Conservation (phyloP, 2,888 invertebrate species). For the Stenolophus ochropezus region DNA sequence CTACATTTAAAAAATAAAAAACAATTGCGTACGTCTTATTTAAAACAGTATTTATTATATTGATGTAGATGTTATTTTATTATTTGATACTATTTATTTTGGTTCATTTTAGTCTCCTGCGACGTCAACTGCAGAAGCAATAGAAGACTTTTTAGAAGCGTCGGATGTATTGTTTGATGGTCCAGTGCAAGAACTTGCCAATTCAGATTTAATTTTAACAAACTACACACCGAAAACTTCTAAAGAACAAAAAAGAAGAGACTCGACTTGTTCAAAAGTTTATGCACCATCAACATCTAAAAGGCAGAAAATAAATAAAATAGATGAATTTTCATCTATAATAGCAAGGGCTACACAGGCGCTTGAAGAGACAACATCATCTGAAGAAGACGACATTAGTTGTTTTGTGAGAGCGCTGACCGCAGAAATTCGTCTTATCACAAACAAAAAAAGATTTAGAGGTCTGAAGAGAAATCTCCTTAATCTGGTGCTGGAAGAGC, state of each 20-base stretch:
- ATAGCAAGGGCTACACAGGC: background rate
- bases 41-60: too few relatives aligned
- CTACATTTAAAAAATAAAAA: background rate
- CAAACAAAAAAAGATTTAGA: background rate
- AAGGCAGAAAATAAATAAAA: background rate
- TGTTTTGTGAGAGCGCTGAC: background rate
- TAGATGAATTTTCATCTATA: background rate
- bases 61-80: too few relatives aligned
- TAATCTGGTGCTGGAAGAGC: background rate
- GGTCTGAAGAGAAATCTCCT: background rate
- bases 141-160: too few relatives aligned
- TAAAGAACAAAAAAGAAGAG: too few relatives aligned
- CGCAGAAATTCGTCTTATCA: background rate
- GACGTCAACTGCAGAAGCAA: background rate
- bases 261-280: too few relatives aligned
- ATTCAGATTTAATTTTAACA: background rate
- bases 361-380: background rate
- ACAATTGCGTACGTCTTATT: background rate
- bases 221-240: too few relatives aligned
- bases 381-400: background rate
- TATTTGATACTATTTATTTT: background rate
- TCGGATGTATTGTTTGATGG: background rate
- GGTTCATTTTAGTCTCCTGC: background rate
- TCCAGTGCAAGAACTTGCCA: background rate
- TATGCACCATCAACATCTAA: background rate